A percentile compares a stretch with the other conserved stretches of the same genome.
Conservation (phyloP, 2,113 vertebrate genomes). For the Syngnathus typhle region DNA sequence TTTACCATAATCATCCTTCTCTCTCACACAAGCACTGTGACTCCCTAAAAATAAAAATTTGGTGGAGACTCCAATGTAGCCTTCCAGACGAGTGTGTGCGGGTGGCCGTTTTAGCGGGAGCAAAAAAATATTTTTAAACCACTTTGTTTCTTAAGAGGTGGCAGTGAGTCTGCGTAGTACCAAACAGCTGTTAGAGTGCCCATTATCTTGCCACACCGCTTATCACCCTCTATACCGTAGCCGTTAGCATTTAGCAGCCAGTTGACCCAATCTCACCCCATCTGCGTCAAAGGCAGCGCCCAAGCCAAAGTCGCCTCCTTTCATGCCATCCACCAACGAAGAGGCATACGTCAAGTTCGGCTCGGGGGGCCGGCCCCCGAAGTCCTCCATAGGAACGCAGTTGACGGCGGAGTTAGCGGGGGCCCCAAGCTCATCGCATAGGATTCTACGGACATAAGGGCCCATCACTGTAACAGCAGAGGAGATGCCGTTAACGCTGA, state of each 20-base stretch:
- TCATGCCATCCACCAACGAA: conserved; percentile 91
- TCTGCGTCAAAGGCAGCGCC: conserved; percentile 97
- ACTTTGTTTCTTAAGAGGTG: conserved; percentile 1
- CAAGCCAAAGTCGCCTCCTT: conserved; percentile 92
- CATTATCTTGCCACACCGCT: not conserved
- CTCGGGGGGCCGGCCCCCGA: conserved; percentile 91
- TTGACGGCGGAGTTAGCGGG: conserved; percentile 96
- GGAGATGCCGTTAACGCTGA: not conserved
- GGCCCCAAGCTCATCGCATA: conserved; percentile 93
- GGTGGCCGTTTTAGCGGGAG: not conserved
- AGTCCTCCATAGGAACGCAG: conserved; percentile 93
- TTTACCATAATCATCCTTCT: not conserved
- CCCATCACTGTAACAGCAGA: conserved; percentile 83
- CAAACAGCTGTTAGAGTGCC: not conserved
- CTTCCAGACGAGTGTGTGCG: too few species aligned
- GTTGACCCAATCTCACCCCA: conserved; percentile 72
- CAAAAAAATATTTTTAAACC: not conserved
- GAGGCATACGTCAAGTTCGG: conserved; percentile 88
- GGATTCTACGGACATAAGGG: conserved; percentile 90
- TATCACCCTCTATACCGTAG: not conserved
- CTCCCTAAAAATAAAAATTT: not conserved
- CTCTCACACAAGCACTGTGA: not conserved
- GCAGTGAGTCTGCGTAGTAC: not conserved
- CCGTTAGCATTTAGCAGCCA: not conserved
- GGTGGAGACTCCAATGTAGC: not conserved